phyloP scores from a whole-genome alignment of 2,888 invertebrate species.

The Eulithis testata region DNA sequence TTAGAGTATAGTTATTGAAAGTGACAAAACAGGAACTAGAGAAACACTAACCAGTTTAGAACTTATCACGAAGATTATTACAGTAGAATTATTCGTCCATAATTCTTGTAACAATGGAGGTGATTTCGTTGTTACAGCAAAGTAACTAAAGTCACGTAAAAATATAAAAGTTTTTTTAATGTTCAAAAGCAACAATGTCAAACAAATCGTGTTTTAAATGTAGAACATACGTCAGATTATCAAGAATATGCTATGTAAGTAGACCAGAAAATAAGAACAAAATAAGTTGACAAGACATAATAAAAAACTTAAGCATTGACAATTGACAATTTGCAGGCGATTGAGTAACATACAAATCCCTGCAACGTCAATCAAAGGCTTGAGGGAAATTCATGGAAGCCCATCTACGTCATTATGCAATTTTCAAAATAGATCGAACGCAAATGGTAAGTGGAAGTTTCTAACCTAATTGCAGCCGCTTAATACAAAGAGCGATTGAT shows the following conservation, averaged over 20 bases:
- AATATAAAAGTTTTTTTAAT: too few species aligned
- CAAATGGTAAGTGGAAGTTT: slow-evolving; percentile 34
- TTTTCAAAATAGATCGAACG: slow-evolving; percentile 29
- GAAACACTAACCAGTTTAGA: not conserved
- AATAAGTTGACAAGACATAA: not conserved
- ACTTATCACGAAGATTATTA: not conserved
- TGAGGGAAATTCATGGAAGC: slow-evolving; percentile 2
- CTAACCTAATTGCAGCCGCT: slow-evolving; percentile 50
- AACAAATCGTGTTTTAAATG: too few species aligned
- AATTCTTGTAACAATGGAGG: too few species aligned
- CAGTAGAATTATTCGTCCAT: not conserved
- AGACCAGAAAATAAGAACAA: too few species aligned
- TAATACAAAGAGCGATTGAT: slow-evolving; percentile 65
- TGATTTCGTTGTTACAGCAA: too few species aligned
- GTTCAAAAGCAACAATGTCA: too few species aligned
- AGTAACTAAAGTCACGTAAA: too few species aligned
- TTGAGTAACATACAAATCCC: not conserved
- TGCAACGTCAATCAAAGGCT: slow-evolving; percentile 7
- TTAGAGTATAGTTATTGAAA: too few species aligned
- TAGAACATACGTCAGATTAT: too few species aligned
- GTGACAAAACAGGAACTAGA: not conserved
- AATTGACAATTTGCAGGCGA: not conserved
- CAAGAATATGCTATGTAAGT: too few species aligned
- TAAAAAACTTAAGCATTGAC: too few species aligned
- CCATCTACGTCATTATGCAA: slow-evolving; percentile 10